Evolutionary conservation across 1,140 invertebrate genomes (phyloP).

Genomic region (Calycopis cecrops): DNA sequence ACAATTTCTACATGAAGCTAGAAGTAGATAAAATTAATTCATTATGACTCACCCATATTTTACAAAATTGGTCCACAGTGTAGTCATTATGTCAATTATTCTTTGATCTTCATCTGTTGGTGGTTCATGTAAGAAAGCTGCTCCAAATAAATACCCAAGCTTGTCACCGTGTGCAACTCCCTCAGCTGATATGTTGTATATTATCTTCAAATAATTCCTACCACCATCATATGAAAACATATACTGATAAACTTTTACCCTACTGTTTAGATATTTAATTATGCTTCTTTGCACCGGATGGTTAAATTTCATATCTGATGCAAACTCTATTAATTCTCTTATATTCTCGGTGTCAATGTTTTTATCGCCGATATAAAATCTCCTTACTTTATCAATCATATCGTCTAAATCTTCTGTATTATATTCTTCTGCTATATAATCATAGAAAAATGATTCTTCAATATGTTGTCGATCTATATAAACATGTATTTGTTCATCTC

Average conservation of each 20-base stretch:
- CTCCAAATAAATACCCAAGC: too few relatives aligned
- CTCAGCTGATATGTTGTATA: slow-evolving; percentile 11
- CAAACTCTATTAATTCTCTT: slow-evolving; percentile 13
- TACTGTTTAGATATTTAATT: slow-evolving; percentile 17
- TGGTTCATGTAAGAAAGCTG: too few relatives aligned
- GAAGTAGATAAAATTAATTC: not conserved
- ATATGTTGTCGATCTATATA: not conserved
- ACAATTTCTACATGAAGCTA: too few relatives aligned
- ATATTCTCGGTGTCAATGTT: not conserved
- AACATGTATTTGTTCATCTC: slow-evolving; percentile 1
- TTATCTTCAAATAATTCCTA: slow-evolving; percentile 19
- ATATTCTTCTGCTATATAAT: not conserved
- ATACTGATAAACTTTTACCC: slow-evolving; percentile 17
- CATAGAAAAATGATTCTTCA: not conserved
- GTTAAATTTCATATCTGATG: slow-evolving; percentile 18
- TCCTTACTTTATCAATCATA: not conserved
- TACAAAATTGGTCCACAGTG: not conserved
- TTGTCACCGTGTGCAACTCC: slow-evolving; percentile 24
- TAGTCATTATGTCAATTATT: too few relatives aligned
- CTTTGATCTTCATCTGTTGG: too few relatives aligned
- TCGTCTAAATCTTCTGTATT: not conserved
- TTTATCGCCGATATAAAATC: slow-evolving; percentile 19
- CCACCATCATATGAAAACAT: slow-evolving; percentile 24
- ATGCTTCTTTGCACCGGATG: slow-evolving; percentile 23
- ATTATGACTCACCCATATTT: not conserved